A percentile compares a stretch with the other conserved stretches of the same genome.
These are phyloP conservation scores for Mycteria americana DNA, from an alignment of 2,797 vertebrate species.

Conservation along the genomic window DNA sequence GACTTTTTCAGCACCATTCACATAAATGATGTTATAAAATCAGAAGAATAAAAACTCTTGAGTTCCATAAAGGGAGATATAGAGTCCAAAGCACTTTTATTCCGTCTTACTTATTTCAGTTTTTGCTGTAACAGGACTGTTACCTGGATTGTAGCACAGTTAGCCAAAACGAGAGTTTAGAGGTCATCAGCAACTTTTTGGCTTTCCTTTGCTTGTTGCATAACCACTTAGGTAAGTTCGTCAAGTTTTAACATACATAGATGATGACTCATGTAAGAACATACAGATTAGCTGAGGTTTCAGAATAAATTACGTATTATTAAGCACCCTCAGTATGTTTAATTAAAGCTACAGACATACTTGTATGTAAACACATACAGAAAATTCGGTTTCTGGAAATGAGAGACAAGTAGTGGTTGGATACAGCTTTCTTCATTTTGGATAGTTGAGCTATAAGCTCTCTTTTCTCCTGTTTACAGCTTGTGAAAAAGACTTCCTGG, in stretches of 20 bases:
- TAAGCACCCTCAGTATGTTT: not conserved
- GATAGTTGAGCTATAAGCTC: not conserved
- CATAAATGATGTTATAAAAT: not conserved
- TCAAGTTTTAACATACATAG: not conserved
- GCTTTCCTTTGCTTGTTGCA: not conserved
- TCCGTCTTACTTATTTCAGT: not conserved
- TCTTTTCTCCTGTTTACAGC: not conserved
- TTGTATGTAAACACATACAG: not conserved
- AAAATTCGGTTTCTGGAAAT: not conserved
- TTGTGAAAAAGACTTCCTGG: not conserved
- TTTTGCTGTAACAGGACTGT: not conserved
- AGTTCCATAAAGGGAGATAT: not conserved
- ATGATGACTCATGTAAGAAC: not conserved
- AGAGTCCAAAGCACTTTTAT: not conserved
- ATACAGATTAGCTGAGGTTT: not conserved
- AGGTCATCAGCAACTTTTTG: not conserved
- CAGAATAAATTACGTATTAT: not conserved
- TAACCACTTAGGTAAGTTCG: not conserved
- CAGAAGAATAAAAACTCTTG: not conserved
- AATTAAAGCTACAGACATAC: not conserved
- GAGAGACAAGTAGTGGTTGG: not conserved
- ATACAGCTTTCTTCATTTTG: not conserved
- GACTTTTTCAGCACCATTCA: slow-evolving; percentile 12
- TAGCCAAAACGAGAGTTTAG: not conserved
- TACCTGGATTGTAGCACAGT: not conserved